Evolutionary conservation across 2,888 invertebrate species (phyloP).

Genomic region (Diarsia mendica): DNA sequence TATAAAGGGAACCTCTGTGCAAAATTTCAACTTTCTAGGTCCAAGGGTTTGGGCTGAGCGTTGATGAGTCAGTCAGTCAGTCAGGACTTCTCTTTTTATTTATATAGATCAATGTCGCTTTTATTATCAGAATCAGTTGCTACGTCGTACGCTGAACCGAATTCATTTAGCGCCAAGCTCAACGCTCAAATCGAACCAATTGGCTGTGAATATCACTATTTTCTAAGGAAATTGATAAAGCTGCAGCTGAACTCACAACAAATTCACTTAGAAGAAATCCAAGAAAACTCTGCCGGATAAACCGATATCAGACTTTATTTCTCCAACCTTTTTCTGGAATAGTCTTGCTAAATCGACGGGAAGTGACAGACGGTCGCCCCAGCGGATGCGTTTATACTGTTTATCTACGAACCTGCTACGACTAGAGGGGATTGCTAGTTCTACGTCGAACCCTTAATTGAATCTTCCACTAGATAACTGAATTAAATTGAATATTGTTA

Average conservation of each 20-base stretch:
- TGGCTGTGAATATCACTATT: neutral
- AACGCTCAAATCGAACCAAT: neutral
- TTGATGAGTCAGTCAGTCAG: too few relatives aligned
- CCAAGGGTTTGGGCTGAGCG: too few relatives aligned
- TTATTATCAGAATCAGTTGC: neutral
- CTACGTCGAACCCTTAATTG: slow-evolving; percentile 53
- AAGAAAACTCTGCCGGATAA: slow-evolving; percentile 19
- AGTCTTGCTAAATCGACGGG: slow-evolving; percentile 49
- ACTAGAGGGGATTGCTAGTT: slow-evolving; percentile 35
- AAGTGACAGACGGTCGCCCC: slow-evolving; percentile 46
- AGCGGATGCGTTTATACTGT: slow-evolving; percentile 59
- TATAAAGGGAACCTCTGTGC: too few relatives aligned
- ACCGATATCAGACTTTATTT: slow-evolving; percentile 30
- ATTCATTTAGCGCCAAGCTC: neutral
- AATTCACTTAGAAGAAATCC: slow-evolving; percentile 1
- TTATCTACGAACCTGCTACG: slow-evolving; percentile 34
- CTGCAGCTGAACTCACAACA: neutral
- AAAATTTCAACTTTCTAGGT: too few relatives aligned
- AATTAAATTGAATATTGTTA: slow-evolving; percentile 59
- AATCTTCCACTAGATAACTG: slow-evolving; percentile 52
- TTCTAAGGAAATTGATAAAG: slow-evolving; percentile 17
- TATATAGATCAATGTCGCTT: neutral
- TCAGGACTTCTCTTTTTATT: too few relatives aligned
- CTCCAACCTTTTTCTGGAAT: slow-evolving; percentile 36
- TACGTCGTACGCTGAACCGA: neutral